Conservation (phyloP, 2,888 invertebrate species). For the Clusia tigrina region DNA sequence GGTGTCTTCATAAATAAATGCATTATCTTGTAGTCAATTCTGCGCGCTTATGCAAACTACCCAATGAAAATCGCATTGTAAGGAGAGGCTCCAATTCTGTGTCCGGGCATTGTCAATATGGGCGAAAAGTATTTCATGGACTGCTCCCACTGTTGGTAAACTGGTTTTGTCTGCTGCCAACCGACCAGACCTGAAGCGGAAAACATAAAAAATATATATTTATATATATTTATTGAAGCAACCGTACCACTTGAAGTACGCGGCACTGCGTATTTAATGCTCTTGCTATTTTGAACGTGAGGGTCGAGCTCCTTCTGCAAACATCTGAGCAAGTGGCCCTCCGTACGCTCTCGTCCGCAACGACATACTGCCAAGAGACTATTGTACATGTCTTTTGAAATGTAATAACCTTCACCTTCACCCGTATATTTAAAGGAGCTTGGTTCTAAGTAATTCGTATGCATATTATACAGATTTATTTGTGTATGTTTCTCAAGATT, state of each 20-base stretch:
- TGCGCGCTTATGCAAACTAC: too few species aligned
- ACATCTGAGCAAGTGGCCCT: conserved; percentile 58
- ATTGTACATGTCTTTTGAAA: conserved; percentile 58
- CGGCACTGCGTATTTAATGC: conserved; percentile 39
- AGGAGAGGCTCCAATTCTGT: conserved; percentile 52
- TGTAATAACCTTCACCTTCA: conserved; percentile 54
- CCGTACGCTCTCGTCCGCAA: conserved; percentile 55
- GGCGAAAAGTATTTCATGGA: conserved; percentile 61
- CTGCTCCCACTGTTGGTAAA: conserved; percentile 53
- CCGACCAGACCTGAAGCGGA: conserved; percentile 52
- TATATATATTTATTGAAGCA: not conserved
- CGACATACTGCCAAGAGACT: conserved; percentile 56
- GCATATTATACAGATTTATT: not conserved
- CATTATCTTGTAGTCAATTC: too few species aligned
- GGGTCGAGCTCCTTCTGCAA: conserved; percentile 50
- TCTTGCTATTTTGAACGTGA: not conserved
- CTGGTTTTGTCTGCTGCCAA: conserved; percentile 38
- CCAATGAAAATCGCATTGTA: conserved; percentile 60
- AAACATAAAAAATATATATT: not conserved
- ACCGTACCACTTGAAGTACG: conserved; percentile 55
- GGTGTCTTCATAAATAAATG: not conserved
- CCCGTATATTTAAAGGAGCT: conserved; percentile 48
- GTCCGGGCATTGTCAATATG: conserved; percentile 56
- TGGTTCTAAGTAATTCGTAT: conserved; percentile 36
- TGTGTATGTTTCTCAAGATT: conserved; percentile 6